These are phyloP conservation scores for Andrena bicolor DNA, from an alignment of 2,888 invertebrate species.

Conservation along the genomic window DNA sequence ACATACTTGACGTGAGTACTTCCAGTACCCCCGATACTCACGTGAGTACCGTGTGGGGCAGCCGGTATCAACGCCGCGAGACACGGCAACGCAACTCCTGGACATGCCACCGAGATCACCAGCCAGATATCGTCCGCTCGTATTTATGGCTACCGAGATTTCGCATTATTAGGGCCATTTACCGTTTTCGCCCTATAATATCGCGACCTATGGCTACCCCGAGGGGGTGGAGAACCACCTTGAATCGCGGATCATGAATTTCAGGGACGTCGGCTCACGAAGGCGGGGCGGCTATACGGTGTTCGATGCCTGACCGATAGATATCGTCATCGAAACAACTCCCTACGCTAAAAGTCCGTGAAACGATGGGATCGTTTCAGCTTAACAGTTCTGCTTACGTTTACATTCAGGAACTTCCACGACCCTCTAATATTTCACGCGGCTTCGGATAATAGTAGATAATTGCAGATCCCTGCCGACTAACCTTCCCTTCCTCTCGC, in stretches of 20 bases:
- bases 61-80: conserved; percentile 81
- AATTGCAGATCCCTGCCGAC: conserved; percentile 9
- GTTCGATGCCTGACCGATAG: background rate
- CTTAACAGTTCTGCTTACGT: background rate
- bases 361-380: background rate
- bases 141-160: conserved; percentile 84
- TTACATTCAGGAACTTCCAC: background rate
- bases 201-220: conserved; percentile 64
- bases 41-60: conserved; percentile 70
- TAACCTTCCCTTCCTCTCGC: conserved; percentile 8
- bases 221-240: conserved; percentile 55
- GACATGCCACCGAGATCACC: conserved; percentile 83
- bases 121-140: conserved; percentile 80
- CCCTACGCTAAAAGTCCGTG: background rate
- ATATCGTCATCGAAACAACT: background rate
- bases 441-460: conserved; percentile 4
- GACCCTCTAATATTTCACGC: background rate
- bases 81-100: conserved; percentile 80
- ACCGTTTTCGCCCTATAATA: conserved; percentile 82
- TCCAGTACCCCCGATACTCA: conserved; percentile 72
- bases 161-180: conserved; percentile 85
- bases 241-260: conserved; percentile 61
- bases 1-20: conserved; percentile 80
- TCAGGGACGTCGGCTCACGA: conserved; percentile 38
- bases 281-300: background rate